Evolutionary conservation across 2,888 invertebrate species (phyloP), one percentile per base, ranked within the genome.

Genomic region (Cataglyphis cursor): DNA sequence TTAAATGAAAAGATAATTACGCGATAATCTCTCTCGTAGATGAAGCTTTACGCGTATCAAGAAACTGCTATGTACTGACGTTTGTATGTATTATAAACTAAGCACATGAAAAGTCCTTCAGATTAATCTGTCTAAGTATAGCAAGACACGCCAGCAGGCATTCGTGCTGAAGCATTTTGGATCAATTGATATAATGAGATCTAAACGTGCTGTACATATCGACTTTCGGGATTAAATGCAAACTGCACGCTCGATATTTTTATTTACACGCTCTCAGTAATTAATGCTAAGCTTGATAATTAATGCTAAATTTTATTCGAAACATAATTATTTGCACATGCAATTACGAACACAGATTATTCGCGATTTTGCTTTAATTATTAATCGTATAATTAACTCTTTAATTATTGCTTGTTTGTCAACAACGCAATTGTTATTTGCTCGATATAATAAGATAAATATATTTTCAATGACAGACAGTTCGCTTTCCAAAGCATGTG

Each of bases 111-210:
- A 54, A 84, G 38, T 68, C 73, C 84, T 70, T 74, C 24, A 28
- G 15, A 61, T 54, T 74, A 68, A 82, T 82, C 48, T 61, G 41
- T 48, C n/a, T 62, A 75, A 82, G 54, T 41, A 38, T 44, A 28
- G 44, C 48, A n/a, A 28, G 54, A 21, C 59, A 59, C 62, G 31
- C 44, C 35, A 73, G 65, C 31, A 44, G 18, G 41, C 38, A 48
- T 24, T 65, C 72, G 76, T 57, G 24, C 21, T 57, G 38, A 35
- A 57, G 21, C 44, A 44, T 68, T 74, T 57, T 41, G 38, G 68
- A 84, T 84, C 68, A 65, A 80, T 84, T 62, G n/a, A 78, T 83
- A 57, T 78, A 83, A 85, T 62, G 80, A 80, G 31, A 31, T 62
- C 44, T 35, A 70, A 82, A 64, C 68, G 62, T 54, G 54, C 41